These are phyloP conservation scores for Piscicola geometra DNA, from an alignment of 2,888 invertebrate genomes.

Conservation along the genomic window DNA sequence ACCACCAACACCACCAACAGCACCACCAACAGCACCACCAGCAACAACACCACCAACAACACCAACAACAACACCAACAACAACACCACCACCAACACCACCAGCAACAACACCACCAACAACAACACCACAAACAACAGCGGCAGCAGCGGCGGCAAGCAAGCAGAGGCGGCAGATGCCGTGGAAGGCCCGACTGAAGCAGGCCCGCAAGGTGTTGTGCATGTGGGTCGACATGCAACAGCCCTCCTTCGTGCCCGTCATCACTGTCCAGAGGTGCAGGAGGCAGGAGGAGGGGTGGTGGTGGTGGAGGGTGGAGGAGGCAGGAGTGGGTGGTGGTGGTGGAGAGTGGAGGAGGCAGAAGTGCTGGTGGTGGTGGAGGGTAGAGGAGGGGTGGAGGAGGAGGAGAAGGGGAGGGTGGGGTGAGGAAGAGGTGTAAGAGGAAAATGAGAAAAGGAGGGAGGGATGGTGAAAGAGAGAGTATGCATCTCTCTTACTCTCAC, in stretches of 20 bases:
- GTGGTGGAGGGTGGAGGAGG: too few relatives aligned
- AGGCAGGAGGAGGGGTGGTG: too few relatives aligned
- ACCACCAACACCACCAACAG: too few relatives aligned
- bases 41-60: background rate
- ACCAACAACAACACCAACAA: background rate
- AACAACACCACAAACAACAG: background rate
- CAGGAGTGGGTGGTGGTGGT: too few relatives aligned
- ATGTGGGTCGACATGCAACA: constrained; percentile 73
- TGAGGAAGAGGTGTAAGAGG: too few relatives aligned
- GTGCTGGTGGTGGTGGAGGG: too few relatives aligned
- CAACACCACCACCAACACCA: background rate
- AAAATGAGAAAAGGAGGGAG: background rate
- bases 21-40: background rate
- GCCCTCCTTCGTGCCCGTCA: constrained; percentile 88
- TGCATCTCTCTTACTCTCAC: background rate
- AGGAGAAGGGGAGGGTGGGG: background rate
- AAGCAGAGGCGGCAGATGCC: constrained; percentile 49
- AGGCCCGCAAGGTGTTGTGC: constrained; percentile 78
- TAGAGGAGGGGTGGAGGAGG: too few relatives aligned
- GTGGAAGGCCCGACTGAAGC: constrained; percentile 72
- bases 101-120: constrained; percentile 1
- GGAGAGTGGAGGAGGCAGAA: background rate
- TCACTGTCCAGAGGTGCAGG: constrained; percentile 54
- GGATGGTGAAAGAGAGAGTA: too few relatives aligned
- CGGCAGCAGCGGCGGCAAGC: constrained; percentile 47